Evolutionary conservation across 2,113 vertebrate species (phyloP).

Genomic region (Dipodomys ordii): DNA sequence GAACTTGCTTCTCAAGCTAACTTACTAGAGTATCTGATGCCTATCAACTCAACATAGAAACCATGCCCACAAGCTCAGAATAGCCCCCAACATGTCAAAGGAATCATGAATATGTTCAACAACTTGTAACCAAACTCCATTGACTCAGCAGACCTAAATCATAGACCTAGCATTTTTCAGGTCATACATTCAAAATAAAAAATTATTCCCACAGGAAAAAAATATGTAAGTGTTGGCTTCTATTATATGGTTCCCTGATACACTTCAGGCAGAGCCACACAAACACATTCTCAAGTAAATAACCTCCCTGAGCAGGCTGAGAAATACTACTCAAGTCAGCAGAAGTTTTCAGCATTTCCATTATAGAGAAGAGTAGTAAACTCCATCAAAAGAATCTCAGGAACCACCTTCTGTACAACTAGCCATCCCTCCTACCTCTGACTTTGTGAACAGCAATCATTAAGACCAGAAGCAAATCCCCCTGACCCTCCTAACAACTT

Average conservation of each 20-base stretch:
- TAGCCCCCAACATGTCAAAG: no score
- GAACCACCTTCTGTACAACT: neutral
- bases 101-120: no score
- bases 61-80: no score
- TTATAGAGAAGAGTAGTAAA: neutral
- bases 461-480: neutral
- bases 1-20: no score
- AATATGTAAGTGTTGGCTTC: neutral
- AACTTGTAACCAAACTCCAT: no score
- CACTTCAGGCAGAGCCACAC: neutral
- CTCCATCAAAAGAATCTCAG: neutral
- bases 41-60: no score
- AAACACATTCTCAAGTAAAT: neutral
- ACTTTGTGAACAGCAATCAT: neutral
- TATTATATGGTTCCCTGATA: neutral
- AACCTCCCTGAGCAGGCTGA: neutral
- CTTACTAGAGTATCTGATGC: no score
- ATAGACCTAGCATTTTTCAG: no score
- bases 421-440: neutral
- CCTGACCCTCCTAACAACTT: neutral
- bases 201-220: neutral
- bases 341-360: neutral
- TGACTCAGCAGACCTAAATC: no score
- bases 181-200: neutral
- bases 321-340: neutral